Percentiles rank a stretch among this genome's conserved stretches.
Conservation (phyloP, 1,140 invertebrate species). For the Lepidurus couesii region DNA sequence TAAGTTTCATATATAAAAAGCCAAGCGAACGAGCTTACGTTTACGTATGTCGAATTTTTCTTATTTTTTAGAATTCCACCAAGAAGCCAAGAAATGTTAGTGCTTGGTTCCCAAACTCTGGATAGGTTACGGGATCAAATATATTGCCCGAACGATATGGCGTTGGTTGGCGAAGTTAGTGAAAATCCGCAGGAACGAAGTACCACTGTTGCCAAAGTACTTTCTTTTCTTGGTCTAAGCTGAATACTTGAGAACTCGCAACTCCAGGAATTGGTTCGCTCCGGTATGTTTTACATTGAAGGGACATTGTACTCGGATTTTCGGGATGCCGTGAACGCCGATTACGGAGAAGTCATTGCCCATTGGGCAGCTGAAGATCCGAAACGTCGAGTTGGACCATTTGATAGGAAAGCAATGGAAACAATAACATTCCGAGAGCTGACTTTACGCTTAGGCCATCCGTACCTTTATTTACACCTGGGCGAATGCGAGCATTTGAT, state of each 20-base stretch:
- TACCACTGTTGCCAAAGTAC: not conserved
- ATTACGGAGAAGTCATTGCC: constrained; percentile 58
- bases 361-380: constrained; percentile 54
- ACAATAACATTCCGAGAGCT: constrained; percentile 57
- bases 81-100: not conserved
- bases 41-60: constrained; percentile 10
- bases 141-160: constrained; percentile 23
- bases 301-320: constrained; percentile 71
- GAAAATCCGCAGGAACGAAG: constrained; percentile 8
- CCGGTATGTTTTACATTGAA: constrained; percentile 72
- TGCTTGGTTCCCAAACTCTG: constrained; percentile 1
- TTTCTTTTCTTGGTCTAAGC: not conserved
- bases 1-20: not conserved
- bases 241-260: not conserved
- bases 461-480: constrained; percentile 78
- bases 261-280: constrained; percentile 58
- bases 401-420: constrained; percentile 56
- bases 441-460: constrained; percentile 60
- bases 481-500: constrained; percentile 85
- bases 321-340: constrained; percentile 52
- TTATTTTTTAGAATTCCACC: not conserved
- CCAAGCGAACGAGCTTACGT: not conserved
- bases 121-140: not conserved
- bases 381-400: constrained; percentile 49
- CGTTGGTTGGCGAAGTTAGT: not conserved